phyloP scores from a whole-genome alignment of 2,888 invertebrate genomes.

The Adelphocoris suturalis region DNA sequence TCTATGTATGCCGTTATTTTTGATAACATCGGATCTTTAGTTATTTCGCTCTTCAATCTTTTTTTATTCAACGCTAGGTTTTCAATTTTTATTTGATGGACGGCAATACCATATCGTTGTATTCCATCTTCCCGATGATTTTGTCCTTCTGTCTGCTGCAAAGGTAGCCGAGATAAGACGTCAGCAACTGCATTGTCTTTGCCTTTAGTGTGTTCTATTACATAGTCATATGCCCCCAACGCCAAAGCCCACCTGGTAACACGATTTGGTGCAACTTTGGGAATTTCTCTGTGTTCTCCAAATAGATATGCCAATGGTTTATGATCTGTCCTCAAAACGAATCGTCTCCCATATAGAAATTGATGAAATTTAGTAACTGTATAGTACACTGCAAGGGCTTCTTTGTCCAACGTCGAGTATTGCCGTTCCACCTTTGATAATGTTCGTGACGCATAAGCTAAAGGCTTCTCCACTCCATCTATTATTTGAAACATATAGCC shows the following conservation, averaged over 20 bases:
- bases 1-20: neutral
- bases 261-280: conserved; percentile 72
- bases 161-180: neutral
- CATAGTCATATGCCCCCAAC: neutral
- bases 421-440: no score
- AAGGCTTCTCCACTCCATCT: no score
- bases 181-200: conserved; percentile 28
- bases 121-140: neutral
- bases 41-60: neutral
- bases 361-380: neutral
- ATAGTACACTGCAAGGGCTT: no score
- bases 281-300: conserved; percentile 70
- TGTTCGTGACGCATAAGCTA: no score
- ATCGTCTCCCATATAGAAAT: neutral
- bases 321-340: neutral
- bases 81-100: neutral
- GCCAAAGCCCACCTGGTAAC: neutral
- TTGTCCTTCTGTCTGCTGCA: neutral
- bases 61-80: neutral
- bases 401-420: no score
- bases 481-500: no score
- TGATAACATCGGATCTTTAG: neutral
- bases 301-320: neutral
- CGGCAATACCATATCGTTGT: neutral
- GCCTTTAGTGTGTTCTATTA: neutral